These are phyloP conservation scores for Poeciliopsis occidentalis DNA, from an alignment of 2,113 vertebrate species.

Conservation along the genomic window DNA sequence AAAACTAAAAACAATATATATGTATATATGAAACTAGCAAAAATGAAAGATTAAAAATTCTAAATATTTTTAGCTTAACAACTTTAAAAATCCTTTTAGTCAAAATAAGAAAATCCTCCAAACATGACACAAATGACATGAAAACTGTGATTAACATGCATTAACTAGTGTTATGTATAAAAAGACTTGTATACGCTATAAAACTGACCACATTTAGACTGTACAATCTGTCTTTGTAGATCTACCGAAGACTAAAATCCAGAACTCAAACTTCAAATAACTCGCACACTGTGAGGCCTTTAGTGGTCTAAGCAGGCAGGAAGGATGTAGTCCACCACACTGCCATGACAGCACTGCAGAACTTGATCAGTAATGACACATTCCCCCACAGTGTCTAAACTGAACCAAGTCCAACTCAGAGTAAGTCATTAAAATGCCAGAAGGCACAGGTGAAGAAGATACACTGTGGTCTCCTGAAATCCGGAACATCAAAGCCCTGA, in stretches of 20 bases:
- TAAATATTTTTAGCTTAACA: too few species aligned
- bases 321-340: constrained; percentile 14
- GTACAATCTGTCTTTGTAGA: neutral
- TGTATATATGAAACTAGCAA: too few species aligned
- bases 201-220: neutral
- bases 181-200: neutral
- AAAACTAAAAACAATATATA: too few species aligned
- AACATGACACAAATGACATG: too few species aligned
- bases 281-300: neutral
- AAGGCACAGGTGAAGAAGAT: constrained; percentile 35
- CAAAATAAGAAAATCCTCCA: too few species aligned
- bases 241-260: neutral
- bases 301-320: constrained; percentile 17
- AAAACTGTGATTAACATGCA: too few species aligned
- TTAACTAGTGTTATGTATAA: too few species aligned
- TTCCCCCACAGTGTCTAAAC: constrained; percentile 36
- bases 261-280: neutral
- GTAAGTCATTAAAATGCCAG: constrained; percentile 56
- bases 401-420: constrained; percentile 41
- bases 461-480: neutral
- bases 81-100: too few species aligned
- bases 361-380: constrained; percentile 28
- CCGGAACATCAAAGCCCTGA: neutral
- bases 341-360: constrained; percentile 4
- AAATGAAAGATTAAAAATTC: too few species aligned